Percentiles rank a stretch among this genome's conserved stretches.
Evolutionary conservation across 1,140 invertebrate genomes (phyloP).

Genomic region (Helicoverpa armigera): DNA sequence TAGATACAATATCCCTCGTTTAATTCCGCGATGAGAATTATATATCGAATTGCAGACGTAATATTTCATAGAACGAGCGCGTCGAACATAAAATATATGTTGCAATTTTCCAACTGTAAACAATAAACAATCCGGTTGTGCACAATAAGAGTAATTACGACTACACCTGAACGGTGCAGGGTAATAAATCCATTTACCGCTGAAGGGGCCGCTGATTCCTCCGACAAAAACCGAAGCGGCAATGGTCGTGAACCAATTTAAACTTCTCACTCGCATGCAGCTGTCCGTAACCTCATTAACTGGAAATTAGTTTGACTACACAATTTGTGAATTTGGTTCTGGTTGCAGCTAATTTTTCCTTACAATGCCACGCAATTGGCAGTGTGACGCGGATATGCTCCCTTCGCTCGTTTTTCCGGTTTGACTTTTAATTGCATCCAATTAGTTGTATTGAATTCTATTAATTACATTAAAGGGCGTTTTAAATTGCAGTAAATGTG

Average conservation of each 20-base stretch:
- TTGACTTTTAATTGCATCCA: constrained; percentile 9
- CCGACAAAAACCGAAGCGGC: constrained; percentile 66
- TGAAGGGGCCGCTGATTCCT: constrained; percentile 63
- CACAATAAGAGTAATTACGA: constrained; percentile 72
- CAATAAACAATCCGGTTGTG: constrained; percentile 65
- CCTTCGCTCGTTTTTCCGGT: neutral
- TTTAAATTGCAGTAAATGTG: neutral
- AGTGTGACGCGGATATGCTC: neutral
- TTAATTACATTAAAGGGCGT: neutral
- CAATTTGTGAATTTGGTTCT: constrained; percentile 42
- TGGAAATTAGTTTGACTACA: constrained; percentile 53
- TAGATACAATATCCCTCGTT: constrained; percentile 5
- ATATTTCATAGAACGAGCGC: constrained; percentile 45
- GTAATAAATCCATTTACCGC: constrained; percentile 74
- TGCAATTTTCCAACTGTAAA: constrained; percentile 67
- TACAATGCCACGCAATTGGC: constrained; percentile 1
- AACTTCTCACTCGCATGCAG: constrained; percentile 68
- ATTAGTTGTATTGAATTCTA: constrained; percentile 1
- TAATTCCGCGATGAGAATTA: constrained; percentile 32
- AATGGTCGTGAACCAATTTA: constrained; percentile 65
- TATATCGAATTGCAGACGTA: constrained; percentile 45
- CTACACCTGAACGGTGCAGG: constrained; percentile 64
- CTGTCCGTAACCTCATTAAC: constrained; percentile 68
- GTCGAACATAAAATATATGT: constrained; percentile 57
- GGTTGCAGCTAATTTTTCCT: constrained; percentile 31